A percentile compares a stretch with the other conserved stretches of the same genome.
Evolutionary conservation across 2,888 invertebrate genomes (phyloP).

Genomic region (Dysmachus trigonus): DNA sequence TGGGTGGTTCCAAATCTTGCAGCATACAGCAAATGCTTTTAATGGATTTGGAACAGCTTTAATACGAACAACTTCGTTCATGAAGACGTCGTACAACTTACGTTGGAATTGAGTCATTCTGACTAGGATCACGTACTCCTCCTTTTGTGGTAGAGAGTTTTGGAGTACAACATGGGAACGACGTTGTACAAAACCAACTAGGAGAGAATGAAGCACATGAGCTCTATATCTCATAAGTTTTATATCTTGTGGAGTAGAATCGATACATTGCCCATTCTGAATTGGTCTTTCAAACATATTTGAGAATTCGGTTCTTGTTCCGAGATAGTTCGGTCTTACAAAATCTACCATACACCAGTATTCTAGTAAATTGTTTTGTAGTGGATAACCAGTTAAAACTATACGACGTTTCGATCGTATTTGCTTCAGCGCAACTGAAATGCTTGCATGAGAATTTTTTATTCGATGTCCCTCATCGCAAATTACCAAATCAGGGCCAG

Average conservation of each 20-base stretch:
- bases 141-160: slow-evolving; percentile 91
- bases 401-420: slow-evolving; percentile 93
- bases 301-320: slow-evolving; percentile 95
- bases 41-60: slow-evolving; percentile 92
- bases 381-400: slow-evolving; percentile 96
- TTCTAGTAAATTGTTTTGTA: slow-evolving; percentile 96
- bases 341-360: slow-evolving; percentile 99
- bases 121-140: slow-evolving; percentile 92
- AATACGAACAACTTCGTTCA: slow-evolving; percentile 88
- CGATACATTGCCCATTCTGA: slow-evolving; percentile 97
- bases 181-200: slow-evolving; percentile 96
- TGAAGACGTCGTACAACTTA: slow-evolving; percentile 89
- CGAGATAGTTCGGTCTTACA: slow-evolving; percentile 95
- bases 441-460: slow-evolving; percentile 97
- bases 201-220: slow-evolving; percentile 92
- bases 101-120: slow-evolving; percentile 91
- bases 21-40: slow-evolving; percentile 98
- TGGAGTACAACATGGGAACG: slow-evolving; percentile 93
- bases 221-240: slow-evolving; percentile 94
- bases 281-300: slow-evolving; percentile 99
- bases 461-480: slow-evolving; percentile 98
- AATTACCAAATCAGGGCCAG: slow-evolving; percentile 93
- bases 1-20: slow-evolving; percentile 97
- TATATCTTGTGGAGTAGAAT: slow-evolving; percentile 94
- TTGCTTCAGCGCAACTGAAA: slow-evolving; percentile 93